A percentile compares a stretch with the other conserved stretches of the same genome.
These are phyloP conservation scores for Sturnira hondurensis DNA, from an alignment of 2,113 vertebrate genomes.

Conservation along the genomic window DNA sequence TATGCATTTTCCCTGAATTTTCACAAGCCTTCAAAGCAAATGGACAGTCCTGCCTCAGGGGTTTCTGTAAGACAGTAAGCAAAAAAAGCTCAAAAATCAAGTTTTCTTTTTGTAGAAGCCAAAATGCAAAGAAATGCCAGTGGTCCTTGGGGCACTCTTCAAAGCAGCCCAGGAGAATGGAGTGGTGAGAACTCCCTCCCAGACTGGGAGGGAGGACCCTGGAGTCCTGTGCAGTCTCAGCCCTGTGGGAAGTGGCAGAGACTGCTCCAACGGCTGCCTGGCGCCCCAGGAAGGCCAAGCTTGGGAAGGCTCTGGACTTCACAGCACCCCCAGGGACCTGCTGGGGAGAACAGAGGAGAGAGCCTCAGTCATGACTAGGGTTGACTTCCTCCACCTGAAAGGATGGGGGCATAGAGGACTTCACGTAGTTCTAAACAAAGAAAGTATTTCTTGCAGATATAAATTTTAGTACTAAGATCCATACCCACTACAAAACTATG, in stretches of 20 bases:
- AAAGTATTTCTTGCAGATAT: background rate
- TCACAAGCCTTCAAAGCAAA: background rate
- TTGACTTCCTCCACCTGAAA: background rate
- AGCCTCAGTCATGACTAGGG: no score
- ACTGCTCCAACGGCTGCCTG: background rate
- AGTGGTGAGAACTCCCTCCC: background rate
- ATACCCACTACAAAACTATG: background rate
- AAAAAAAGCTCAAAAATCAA: background rate
- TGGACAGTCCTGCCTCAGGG: background rate
- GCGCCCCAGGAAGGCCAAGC: background rate
- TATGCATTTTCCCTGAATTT: background rate
- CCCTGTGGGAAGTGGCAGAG: accelerated
- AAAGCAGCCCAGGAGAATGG: background rate
- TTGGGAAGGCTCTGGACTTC: background rate
- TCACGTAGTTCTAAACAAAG: background rate
- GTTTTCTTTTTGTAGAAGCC: background rate
- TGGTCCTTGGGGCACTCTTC: background rate
- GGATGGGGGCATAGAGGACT: background rate
- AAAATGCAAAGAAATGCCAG: background rate
- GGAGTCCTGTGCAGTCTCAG: background rate
- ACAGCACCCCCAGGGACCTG: accelerated
- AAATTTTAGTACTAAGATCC: background rate
- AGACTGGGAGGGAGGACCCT: background rate
- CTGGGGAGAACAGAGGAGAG: background rate
- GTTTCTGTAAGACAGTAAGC: background rate